A percentile compares a stretch with the other conserved stretches of the same genome.
phyloP scores from a whole-genome alignment of 2,797 vertebrate species.

The Adelosebastes latens region DNA sequence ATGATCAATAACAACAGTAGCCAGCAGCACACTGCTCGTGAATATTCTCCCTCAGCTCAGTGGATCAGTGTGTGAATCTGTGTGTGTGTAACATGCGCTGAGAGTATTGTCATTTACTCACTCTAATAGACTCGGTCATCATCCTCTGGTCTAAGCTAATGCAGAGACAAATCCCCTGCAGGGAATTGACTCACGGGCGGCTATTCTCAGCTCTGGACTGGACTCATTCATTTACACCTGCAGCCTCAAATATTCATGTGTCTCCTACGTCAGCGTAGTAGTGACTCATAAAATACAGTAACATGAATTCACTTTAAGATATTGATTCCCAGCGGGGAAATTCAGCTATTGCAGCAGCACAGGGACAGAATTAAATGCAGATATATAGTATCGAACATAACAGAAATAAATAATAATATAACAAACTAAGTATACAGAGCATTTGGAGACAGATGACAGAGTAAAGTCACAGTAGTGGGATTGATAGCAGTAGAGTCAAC shows the following conservation, averaged over 20 bases:
- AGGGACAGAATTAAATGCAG: not conserved
- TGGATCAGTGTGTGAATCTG: not conserved
- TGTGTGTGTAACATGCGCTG: not conserved
- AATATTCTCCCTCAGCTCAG: not conserved
- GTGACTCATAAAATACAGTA: not conserved
- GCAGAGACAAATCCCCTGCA: constrained; percentile 42
- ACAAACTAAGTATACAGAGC: no score
- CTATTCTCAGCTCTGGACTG: constrained; percentile 28
- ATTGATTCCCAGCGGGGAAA: not conserved
- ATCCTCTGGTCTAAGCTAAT: constrained; percentile 40
- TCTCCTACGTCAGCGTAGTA: not conserved
- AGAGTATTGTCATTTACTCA: constrained; percentile 55
- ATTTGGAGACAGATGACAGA: no score
- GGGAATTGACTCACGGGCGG: constrained; percentile 47
- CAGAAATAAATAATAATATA: not conserved
- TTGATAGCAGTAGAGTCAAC: no score
- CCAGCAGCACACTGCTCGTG: not conserved
- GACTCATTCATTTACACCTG: constrained; percentile 43
- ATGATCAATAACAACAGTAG: not conserved
- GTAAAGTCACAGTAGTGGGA: no score
- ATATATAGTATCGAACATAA: not conserved
- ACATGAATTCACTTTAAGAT: not conserved
- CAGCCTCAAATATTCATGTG: constrained; percentile 23
- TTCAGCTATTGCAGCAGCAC: no score
- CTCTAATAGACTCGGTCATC: constrained; percentile 38